Evolutionary conservation across 2,888 invertebrate species (phyloP).

Genomic region (Chrysodeixis includens): DNA sequence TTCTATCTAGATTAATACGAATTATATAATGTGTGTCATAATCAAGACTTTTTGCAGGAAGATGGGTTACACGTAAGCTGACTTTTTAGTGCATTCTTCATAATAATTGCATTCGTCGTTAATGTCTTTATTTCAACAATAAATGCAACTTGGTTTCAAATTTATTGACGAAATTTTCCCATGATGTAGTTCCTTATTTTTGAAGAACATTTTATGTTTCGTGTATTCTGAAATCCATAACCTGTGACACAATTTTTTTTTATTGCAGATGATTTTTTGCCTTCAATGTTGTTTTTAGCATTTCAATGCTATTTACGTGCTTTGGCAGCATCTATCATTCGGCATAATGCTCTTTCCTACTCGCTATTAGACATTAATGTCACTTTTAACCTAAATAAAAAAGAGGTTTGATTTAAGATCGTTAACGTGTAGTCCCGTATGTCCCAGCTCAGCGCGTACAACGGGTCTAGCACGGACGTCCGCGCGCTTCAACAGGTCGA

Average conservation of each 20-base stretch:
- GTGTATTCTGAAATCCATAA: not conserved
- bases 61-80: constrained; percentile 8
- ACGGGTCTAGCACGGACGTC: constrained; percentile 69
- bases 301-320: not conserved
- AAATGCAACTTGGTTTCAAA: not conserved
- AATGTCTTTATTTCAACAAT: constrained; percentile 4
- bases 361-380: no score
- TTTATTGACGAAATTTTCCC: not conserved
- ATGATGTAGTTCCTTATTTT: not conserved
- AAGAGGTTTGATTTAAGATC: constrained; percentile 4
- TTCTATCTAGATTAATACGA: constrained; percentile 16
- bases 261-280: not conserved
- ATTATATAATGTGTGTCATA: constrained; percentile 21
- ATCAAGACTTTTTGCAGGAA: not conserved
- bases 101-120: not conserved
- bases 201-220: not conserved
- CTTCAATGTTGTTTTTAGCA: no score
- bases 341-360: no score
- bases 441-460: constrained; percentile 55
- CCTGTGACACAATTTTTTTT: not conserved
- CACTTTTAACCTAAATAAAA: no score
- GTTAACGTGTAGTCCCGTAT: constrained; percentile 39
- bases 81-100: constrained; percentile 1
- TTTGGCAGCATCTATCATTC: no score
- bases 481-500: constrained; percentile 71